Base-by-base conservation (phyloP, 2,113 vertebrate species). In the Ctenodactylus gundi region DNA sequence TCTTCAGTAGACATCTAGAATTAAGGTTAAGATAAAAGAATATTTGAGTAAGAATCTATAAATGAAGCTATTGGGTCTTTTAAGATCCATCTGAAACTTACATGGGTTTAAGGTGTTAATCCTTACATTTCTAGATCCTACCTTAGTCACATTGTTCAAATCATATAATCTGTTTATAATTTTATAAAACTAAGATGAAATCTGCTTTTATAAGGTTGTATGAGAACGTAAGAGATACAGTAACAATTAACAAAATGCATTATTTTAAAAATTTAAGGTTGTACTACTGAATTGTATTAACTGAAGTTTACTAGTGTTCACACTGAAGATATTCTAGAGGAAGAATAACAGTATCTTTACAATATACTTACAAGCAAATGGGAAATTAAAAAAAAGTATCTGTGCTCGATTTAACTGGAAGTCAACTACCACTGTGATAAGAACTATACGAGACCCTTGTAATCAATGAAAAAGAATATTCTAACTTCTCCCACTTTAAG, bases 1-100 rank as follows among this genome's bases (percentile, higher is more conserved):
- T 99, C 99, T 94, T 99, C 98, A 62, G 97, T 62, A 27, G 98
- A 98, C 95, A 99, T 88, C 96, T 99, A 95, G 31, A 93, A 20
- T 93, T 44, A 73, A 86, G 93, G n/a, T 31, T 96, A 64, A 93
- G 34, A 8, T 65, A 70, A 85, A 58, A 81, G 23, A 85, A n/a
- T 53, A 83, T 27, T 39, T 85, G 20, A 95, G 41, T 90, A 95
- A 91, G 58, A 72, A n/a, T 91, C 34, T 8, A 85, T 62, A 34
- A 82, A 78, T 78, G 18, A 60, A 41, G 17, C 88, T 78, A 36
- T 4, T 57, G 62, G 85, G 21, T 34, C 55, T 81, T 77, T 0
- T 14, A 84, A 93, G 18, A 87, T 8, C 3, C 31, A 91, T 60
- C 27, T n/a, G 82, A 67, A 93, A 76, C 41, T 64, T 75, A 81